Conservation (phyloP, 2,797 vertebrate genomes). For the Peromyscus nudipes region DNA sequence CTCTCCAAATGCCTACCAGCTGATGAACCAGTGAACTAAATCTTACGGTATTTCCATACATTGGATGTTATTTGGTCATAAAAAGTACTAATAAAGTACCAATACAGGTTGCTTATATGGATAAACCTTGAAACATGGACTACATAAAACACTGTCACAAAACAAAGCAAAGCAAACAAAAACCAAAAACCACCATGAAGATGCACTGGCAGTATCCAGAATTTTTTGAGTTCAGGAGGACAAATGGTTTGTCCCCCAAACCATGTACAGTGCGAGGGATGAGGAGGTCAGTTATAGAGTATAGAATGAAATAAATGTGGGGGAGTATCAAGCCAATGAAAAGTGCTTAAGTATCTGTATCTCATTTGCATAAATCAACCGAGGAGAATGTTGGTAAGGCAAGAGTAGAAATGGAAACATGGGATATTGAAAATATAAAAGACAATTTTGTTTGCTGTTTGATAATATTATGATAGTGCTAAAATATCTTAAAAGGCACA, state of each 20-base stretch:
- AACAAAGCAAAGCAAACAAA: not conserved
- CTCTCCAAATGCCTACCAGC: not conserved
- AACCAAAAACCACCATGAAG: not conserved
- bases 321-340: not conserved
- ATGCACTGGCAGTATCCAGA: not conserved
- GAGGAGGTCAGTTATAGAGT: too few relatives aligned
- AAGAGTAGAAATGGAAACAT: not conserved
- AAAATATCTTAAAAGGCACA: constrained; percentile 11
- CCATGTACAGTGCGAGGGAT: not conserved
- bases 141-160: not conserved
- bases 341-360: not conserved
- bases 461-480: not conserved
- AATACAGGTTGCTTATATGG: not conserved
- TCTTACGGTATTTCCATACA: not conserved
- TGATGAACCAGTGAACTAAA: not conserved
- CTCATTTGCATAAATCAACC: not conserved
- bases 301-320: not conserved
- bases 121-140: not conserved
- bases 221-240: constrained; percentile 4
- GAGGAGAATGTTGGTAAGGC: not conserved
- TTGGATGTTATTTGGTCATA: not conserved
- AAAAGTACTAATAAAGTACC: not conserved
- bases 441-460: not conserved
- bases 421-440: constrained; percentile 5
- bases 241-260: not conserved